phyloP scores from a whole-genome alignment of 2,113 vertebrate genomes.

The Tragelaphus scriptus region DNA sequence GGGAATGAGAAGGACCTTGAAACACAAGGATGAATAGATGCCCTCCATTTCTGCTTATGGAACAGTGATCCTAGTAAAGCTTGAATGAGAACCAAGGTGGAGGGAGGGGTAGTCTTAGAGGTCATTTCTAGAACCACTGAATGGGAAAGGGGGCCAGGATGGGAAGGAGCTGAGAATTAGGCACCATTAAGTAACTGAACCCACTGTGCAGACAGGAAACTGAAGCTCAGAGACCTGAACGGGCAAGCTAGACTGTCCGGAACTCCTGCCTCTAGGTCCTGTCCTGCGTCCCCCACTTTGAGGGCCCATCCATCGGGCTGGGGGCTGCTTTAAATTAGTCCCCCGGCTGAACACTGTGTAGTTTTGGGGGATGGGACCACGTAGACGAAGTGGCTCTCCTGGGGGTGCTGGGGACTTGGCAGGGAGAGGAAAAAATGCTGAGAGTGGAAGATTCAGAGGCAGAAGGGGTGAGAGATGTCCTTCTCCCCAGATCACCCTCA shows the following conservation, averaged over 20 bases:
- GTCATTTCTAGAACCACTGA: not conserved
- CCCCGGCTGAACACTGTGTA: not conserved
- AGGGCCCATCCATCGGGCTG: not conserved
- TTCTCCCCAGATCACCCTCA: not conserved
- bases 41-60: not conserved
- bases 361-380: too few species aligned
- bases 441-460: not conserved
- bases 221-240: not conserved
- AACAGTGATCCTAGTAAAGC: not conserved
- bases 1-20: not conserved
- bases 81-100: not conserved
- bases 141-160: not conserved
- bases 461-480: not conserved
- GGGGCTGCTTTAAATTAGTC: not conserved
- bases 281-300: not conserved
- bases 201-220: not conserved
- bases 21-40: not conserved
- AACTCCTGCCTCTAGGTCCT: not conserved
- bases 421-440: not conserved
- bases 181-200: not conserved
- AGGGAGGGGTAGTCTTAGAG: not conserved
- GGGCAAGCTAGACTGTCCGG: not conserved
- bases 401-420: not conserved
- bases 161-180: not conserved
- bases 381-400: not conserved